Base-by-base conservation (phyloP, 1,140 invertebrate species). In the Drosophila equinoxialis region DNA sequence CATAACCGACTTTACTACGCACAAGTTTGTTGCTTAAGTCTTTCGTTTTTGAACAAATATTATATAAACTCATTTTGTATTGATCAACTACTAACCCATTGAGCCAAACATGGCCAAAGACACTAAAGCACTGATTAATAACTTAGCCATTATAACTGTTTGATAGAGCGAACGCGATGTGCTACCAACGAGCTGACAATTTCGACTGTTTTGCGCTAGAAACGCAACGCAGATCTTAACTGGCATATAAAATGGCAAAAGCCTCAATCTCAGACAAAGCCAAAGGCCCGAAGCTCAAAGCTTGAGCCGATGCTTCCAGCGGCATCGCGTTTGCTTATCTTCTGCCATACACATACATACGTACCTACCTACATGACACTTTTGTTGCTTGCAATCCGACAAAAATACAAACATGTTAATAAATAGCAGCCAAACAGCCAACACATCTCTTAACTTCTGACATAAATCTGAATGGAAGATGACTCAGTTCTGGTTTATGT, bases 61-160 rank as follows among this genome's bases (percentile, higher is more conserved):
- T 14, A n/a, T 6, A 30, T 30, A 35, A 20, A 2, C 7, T 51
- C 23, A 30, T 80, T 77, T 35, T 41, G 20, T 39, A 39, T 39
- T 39, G 3, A 39, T 39, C 37, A 5, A 13, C 37, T 91, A 91
- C 90, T 91, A 82, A 91, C 90, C 90, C 74, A 91, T 69, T 6
- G 90, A 90, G 83, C 90, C 82, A 77, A 90, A 89, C 90, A 91
- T 82, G 86, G 90, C 85, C 41, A 91, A 42, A 65, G 90, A 91
- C 81, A 91, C 58, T 14, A 90, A 73, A 78, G 81, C 90, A 91
- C 83, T 85, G 70, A 91, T 78, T 41, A 90, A 58, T 64, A 84
- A 87, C 73, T 90, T 90, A 57, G 81, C 81, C 90, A 91, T 91
- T 41, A 72, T 71, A 6, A 65, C 45, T 42, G 55, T 26, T 64